phyloP scores from a whole-genome alignment of 2,888 invertebrate genomes.

The Trichogramma evanescens region DNA sequence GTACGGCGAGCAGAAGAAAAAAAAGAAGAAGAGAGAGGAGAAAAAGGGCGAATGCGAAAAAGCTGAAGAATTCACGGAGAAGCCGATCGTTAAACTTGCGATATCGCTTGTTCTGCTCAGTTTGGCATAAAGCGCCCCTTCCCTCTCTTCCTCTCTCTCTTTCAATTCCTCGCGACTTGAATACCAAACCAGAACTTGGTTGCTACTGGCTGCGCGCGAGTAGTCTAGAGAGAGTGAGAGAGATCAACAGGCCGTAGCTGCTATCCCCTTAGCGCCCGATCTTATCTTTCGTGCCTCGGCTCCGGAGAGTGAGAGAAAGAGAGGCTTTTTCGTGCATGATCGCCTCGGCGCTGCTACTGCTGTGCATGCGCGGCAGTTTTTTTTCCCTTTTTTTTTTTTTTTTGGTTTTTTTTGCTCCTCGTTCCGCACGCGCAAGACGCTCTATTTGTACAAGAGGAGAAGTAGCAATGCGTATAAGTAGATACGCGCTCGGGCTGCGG shows the following conservation, averaged over 20 bases:
- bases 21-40: background rate
- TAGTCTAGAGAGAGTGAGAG: constrained; percentile 20
- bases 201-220: constrained; percentile 20
- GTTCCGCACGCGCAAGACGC: background rate
- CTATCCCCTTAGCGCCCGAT: background rate
- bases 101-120: constrained; percentile 23
- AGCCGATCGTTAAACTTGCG: constrained; percentile 24
- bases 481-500: no score
- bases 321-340: background rate
- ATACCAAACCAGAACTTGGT: constrained; percentile 17
- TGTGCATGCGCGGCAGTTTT: background rate
- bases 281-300: background rate
- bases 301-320: background rate
- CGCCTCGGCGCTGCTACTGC: no score
- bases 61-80: background rate
- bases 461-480: no score
- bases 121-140: constrained; percentile 19
- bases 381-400: background rate
- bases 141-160: background rate
- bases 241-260: constrained; percentile 35
- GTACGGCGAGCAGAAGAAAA: background rate
- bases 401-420: background rate
- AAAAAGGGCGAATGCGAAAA: background rate
- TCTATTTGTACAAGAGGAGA: no score
- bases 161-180: constrained; percentile 13